phyloP scores from a whole-genome alignment of 2,797 vertebrate species.

The Pipistrellus nathusii region DNA sequence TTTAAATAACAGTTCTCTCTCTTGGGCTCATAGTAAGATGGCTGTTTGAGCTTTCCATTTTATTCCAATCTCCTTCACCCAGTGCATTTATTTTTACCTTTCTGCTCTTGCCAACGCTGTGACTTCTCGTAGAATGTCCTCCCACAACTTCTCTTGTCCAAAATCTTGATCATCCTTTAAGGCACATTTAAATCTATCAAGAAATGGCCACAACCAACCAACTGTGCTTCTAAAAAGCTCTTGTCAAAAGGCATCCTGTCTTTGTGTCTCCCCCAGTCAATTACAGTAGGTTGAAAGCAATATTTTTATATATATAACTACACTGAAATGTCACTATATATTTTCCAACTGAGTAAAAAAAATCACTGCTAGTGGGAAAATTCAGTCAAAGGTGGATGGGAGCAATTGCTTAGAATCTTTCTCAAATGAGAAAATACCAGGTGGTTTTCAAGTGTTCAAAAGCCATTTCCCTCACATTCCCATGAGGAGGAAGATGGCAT shows the following conservation, averaged over 20 bases:
- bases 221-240: neutral
- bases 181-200: neutral
- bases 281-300: slow-evolving; percentile 65
- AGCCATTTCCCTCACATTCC: neutral
- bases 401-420: slow-evolving; percentile 32
- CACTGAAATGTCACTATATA: slow-evolving; percentile 67
- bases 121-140: neutral
- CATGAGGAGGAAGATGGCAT: neutral
- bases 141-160: neutral
- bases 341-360: slow-evolving; percentile 65
- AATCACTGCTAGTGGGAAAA: neutral
- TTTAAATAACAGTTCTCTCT: slow-evolving; percentile 50
- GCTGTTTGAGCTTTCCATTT: neutral
- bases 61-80: neutral
- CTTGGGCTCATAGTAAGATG: slow-evolving; percentile 27
- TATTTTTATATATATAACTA: slow-evolving; percentile 63
- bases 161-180: slow-evolving; percentile 22
- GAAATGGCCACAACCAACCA: neutral
- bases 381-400: neutral
- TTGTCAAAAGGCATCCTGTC: slow-evolving; percentile 57
- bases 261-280: slow-evolving; percentile 62
- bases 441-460: neutral
- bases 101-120: neutral
- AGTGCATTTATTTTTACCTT: neutral
- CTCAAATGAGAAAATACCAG: slow-evolving; percentile 54